Base-by-base conservation (phyloP, 2,888 invertebrate genomes). In the Rhodophaea formosa region DNA sequence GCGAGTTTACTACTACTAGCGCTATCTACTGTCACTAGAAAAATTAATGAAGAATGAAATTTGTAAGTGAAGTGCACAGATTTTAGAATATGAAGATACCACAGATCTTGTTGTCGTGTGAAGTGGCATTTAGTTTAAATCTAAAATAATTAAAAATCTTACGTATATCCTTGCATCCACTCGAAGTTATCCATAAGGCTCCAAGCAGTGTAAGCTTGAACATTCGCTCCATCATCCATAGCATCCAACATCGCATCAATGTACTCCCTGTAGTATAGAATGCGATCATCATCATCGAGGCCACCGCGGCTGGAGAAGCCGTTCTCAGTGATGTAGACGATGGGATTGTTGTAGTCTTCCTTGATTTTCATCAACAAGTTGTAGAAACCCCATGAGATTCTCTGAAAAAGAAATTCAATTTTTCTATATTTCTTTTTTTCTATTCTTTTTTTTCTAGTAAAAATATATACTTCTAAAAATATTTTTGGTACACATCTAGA, bases 141-240 rank as follows among this genome's bases (percentile, higher is more conserved):
- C n/a, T 12, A 39, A 39, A 12, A 3, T 12, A n/a, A 1, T 39
- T 1, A 8, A 32, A 7, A 3, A 10, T 74, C 86, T 84, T 75
- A 91, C 84, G 72, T 77, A 68, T 92, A 93, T 47, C 93, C 93
- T 46, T 67, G 60, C 7, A 72, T 64, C 93, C 93, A 94, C 74
- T 93, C 93, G 65, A 93, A 93, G 68, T 92, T 93, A 67, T 94
- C 94, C 77, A 93, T 80, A 0, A 94, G 75, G 52, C 92, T 92
- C 93, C 93, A 93, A 12, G 86, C 86, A 0, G 88, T 87, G 72
- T 93, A 93, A 0, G 88, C 92, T 56, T 63, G 67, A 1, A 91
- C 71, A 58, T 86, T 76, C 51, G 82, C 82, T 0, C 80, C 80
- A 16, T 86, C 82, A 43, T 80, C 75, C 0, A 87, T 73, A 3